phyloP scores from a whole-genome alignment of 2,888 invertebrate genomes.

The Isoperla grammatica region DNA sequence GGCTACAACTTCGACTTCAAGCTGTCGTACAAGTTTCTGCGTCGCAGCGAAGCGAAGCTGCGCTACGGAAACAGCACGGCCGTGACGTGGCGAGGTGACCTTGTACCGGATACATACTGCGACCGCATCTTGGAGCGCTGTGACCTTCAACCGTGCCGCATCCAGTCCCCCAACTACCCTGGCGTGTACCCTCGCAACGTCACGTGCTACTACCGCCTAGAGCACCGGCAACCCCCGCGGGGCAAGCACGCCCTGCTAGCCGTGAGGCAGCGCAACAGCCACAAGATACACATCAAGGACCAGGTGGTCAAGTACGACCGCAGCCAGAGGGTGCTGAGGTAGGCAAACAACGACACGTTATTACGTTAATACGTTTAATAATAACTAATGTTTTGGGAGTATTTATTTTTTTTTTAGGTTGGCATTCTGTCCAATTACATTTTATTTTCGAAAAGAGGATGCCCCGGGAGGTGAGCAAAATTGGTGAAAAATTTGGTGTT shows the following conservation, averaged over 20 bases:
- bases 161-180: slow-evolving; percentile 86
- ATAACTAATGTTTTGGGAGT: too few species aligned
- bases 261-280: slow-evolving; percentile 70
- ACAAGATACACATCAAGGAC: slow-evolving; percentile 73
- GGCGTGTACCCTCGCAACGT: slow-evolving; percentile 81
- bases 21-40: slow-evolving; percentile 76
- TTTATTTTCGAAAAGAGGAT: too few species aligned
- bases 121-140: slow-evolving; percentile 75
- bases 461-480: too few species aligned
- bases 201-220: slow-evolving; percentile 71
- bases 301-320: slow-evolving; percentile 70
- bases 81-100: slow-evolving; percentile 68
- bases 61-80: slow-evolving; percentile 70
- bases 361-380: too few species aligned
- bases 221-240: slow-evolving; percentile 51
- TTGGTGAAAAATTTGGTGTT: too few species aligned
- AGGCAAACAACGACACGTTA: slow-evolving; percentile 41
- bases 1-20: slow-evolving; percentile 79
- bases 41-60: slow-evolving; percentile 66
- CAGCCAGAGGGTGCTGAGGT: slow-evolving; percentile 69
- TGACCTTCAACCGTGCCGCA: slow-evolving; percentile 61
- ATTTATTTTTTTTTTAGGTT: too few species aligned
- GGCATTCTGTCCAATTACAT: too few species aligned
- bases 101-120: slow-evolving; percentile 70
- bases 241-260: slow-evolving; percentile 70